Conservation (phyloP, 2,797 vertebrate species). For the Hipposideros larvatus region DNA sequence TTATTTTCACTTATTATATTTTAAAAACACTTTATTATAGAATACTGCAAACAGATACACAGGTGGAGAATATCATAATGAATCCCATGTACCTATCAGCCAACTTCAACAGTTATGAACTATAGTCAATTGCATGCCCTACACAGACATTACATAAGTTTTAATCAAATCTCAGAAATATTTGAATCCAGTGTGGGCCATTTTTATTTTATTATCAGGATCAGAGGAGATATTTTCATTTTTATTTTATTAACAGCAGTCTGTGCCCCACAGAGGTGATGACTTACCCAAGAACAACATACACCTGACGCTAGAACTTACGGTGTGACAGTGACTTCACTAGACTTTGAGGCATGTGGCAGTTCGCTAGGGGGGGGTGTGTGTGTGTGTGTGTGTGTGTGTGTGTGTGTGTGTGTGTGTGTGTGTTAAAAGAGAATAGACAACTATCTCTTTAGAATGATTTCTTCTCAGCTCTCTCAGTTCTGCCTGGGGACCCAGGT, state of each 20-base stretch:
- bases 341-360: background rate
- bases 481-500: background rate
- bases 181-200: background rate
- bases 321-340: background rate
- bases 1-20: background rate
- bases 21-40: background rate
- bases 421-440: background rate
- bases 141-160: background rate
- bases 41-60: background rate
- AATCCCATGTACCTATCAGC: background rate
- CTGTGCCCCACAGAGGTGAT: background rate
- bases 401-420: background rate
- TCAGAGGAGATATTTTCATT: too few relatives aligned
- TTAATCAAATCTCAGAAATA: background rate
- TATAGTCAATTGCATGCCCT: background rate
- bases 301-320: background rate
- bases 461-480: background rate
- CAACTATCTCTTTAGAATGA: constrained; percentile 11
- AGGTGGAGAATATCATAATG: background rate
- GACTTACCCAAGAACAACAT: background rate
- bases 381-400: background rate
- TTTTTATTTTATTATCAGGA: too few relatives aligned
- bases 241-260: background rate
- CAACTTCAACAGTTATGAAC: background rate
- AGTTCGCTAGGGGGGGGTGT: background rate